Evolutionary conservation across 2,888 invertebrate species (phyloP).

Genomic region (Exocentrus adspersus): DNA sequence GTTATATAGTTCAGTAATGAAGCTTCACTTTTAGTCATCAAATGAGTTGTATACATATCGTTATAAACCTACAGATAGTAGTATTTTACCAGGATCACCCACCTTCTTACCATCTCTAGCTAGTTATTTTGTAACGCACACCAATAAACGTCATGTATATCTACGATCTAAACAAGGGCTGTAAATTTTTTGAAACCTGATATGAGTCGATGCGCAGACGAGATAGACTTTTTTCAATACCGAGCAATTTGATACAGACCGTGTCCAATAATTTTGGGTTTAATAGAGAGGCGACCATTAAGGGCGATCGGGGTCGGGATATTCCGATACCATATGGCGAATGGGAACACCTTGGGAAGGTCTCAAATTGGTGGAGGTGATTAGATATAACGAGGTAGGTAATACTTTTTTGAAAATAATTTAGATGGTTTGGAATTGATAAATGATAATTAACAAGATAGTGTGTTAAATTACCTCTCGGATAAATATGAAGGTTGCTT

Average conservation of each 20-base stretch:
- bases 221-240: slow-evolving; percentile 24
- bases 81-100: background rate
- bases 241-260: slow-evolving; percentile 41
- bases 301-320: slow-evolving; percentile 32
- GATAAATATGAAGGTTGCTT: no score
- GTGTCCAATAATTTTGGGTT: slow-evolving; percentile 30
- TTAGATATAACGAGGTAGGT: background rate
- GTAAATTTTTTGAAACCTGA: slow-evolving; percentile 41
- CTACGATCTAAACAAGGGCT: slow-evolving; percentile 44
- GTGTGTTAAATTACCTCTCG: no score
- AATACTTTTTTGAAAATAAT: background rate
- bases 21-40: no score
- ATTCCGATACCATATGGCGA: slow-evolving; percentile 43
- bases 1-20: no score
- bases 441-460: no score
- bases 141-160: slow-evolving; percentile 47
- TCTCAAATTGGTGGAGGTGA: background rate
- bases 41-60: no score
- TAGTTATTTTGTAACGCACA: slow-evolving; percentile 42
- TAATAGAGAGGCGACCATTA: slow-evolving; percentile 36
- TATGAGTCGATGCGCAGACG: slow-evolving; percentile 22
- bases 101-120: background rate
- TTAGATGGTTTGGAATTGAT: no score
- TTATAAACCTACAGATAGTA: background rate
- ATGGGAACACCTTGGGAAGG: slow-evolving; percentile 26